These are phyloP conservation scores for Mesochorus sp. DNA, from an alignment of 2,888 invertebrate species.

Conservation along the genomic window DNA sequence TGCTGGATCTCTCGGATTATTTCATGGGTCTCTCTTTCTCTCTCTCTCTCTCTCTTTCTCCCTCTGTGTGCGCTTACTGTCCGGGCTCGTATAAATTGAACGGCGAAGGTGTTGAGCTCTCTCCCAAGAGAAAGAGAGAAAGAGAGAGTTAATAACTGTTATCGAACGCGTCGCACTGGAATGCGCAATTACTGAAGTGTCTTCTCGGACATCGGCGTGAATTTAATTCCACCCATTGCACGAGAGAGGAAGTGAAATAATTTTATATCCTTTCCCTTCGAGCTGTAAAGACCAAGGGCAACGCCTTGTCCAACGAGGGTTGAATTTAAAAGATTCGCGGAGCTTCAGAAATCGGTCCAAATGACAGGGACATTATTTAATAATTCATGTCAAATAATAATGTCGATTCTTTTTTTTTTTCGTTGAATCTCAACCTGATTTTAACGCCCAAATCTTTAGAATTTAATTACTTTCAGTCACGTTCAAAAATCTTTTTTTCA, in stretches of 20 bases:
- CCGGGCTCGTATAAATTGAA: constrained; percentile 35
- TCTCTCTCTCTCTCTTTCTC: not conserved
- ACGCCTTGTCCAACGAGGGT: too few relatives aligned
- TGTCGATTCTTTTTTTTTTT: not conserved
- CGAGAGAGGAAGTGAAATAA: constrained; percentile 36
- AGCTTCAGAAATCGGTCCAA: too few relatives aligned
- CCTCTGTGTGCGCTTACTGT: not conserved
- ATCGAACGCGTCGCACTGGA: constrained; percentile 61
- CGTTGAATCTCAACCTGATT: not conserved
- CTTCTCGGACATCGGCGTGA: constrained; percentile 32
- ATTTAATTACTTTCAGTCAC: constrained; percentile 48
- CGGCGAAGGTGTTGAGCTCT: constrained; percentile 60
- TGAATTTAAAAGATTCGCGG: too few relatives aligned
- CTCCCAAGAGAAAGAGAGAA: constrained; percentile 8
- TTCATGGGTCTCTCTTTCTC: not conserved
- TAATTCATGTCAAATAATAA: not conserved
- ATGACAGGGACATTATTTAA: not conserved
- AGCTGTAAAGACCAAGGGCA: too few relatives aligned
- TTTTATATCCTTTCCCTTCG: constrained; percentile 36
- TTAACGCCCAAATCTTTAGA: not conserved
- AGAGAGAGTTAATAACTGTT: constrained; percentile 61
- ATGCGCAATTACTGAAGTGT: constrained; percentile 60
- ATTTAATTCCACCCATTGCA: constrained; percentile 7
- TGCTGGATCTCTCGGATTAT: constrained; percentile 3
- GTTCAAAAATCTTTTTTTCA: constrained; percentile 30